Evolutionary conservation across 2,888 invertebrate species (phyloP).

Genomic region (Acrocera orbiculus): DNA sequence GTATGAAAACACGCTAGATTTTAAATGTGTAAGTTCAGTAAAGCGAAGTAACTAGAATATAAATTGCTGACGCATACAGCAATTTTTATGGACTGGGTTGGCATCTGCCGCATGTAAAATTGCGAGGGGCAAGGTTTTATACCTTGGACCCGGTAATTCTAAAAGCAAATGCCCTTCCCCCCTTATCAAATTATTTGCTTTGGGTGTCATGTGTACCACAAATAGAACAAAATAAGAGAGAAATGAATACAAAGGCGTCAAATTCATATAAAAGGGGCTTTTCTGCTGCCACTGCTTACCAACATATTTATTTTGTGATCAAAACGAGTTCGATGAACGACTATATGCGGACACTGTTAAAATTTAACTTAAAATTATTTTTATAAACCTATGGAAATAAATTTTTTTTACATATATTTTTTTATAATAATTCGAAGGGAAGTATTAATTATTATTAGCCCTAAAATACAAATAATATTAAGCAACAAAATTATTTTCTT

Average conservation of each 20-base stretch:
- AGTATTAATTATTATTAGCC: no score
- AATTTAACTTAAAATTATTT: no score
- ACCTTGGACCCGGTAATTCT: constrained; percentile 1
- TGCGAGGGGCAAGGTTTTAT: constrained; percentile 4
- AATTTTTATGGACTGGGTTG: neutral
- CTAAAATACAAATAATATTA: no score
- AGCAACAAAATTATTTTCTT: no score
- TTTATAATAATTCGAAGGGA: no score
- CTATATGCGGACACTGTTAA: neutral
- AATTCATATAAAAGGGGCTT: no score
- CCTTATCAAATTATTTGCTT: neutral
- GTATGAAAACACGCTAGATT: neutral
- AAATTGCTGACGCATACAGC: neutral
- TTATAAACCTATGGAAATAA: no score
- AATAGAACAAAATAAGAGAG: no score
- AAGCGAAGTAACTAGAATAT: neutral
- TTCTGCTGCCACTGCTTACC: no score
- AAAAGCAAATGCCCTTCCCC: constrained; percentile 3
- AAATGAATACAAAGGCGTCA: constrained; percentile 5
- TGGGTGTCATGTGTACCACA: constrained; percentile 1
- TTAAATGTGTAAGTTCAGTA: neutral
- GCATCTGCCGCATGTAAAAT: no score
- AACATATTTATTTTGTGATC: no score
- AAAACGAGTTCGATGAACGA: neutral
- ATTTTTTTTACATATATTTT: no score